phyloP scores from a whole-genome alignment of 1,140 invertebrate genomes.

The Pseudomyrmex concolor region DNA sequence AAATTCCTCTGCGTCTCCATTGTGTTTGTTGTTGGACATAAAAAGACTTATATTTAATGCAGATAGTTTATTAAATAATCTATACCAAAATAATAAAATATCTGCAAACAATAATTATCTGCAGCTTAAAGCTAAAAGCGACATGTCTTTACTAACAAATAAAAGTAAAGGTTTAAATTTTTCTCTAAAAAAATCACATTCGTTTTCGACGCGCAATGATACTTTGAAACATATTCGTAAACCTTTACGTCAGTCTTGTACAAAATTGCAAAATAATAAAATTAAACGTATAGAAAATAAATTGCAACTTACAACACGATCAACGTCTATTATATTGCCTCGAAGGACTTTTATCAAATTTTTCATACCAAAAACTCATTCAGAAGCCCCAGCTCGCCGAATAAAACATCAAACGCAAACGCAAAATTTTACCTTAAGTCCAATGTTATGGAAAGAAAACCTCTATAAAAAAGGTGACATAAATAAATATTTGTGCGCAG shows the following conservation, averaged over 20 bases:
- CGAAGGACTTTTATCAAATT: slow-evolving; percentile 68
- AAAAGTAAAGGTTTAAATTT: background rate
- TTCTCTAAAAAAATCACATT: background rate
- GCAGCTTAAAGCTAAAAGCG: slow-evolving; percentile 10
- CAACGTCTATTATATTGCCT: background rate
- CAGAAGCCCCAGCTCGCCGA: slow-evolving; percentile 48
- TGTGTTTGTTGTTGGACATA: background rate
- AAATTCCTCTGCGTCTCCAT: background rate
- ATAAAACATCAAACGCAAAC: slow-evolving; percentile 44
- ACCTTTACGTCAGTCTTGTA: background rate
- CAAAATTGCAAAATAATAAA: background rate
- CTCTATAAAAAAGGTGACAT: background rate
- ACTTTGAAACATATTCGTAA: background rate
- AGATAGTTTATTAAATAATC: background rate
- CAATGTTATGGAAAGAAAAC: slow-evolving; percentile 49
- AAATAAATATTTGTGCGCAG: background rate
- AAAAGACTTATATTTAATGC: background rate
- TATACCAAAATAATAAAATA: slow-evolving; percentile 7
- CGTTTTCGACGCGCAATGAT: background rate
- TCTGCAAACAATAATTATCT: background rate
- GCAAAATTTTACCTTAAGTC: slow-evolving; percentile 64
- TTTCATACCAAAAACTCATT: slow-evolving; percentile 74
- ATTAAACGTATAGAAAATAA: slow-evolving; percentile 18
- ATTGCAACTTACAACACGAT: background rate
- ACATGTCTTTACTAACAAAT: slow-evolving; percentile 8